Conservation (phyloP, 64 coral and sea anemone species). For the Exaiptasia diaphana region DNA sequence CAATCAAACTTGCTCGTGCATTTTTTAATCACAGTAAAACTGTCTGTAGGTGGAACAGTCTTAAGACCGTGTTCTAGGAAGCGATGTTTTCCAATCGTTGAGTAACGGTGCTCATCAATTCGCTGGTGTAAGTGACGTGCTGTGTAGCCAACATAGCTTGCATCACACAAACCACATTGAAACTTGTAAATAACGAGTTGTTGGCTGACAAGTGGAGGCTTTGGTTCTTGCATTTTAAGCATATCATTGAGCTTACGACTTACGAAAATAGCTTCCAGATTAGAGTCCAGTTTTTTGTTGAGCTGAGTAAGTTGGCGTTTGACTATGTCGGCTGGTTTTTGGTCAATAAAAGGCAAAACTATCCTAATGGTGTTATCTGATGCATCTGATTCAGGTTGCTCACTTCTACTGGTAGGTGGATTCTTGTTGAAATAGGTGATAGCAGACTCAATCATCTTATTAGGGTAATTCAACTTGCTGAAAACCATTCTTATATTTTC, state of each 20-base stretch:
- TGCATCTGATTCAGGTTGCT: too few species aligned
- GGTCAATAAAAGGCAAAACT: not conserved
- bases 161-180: too few species aligned
- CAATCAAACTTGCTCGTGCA: too few species aligned
- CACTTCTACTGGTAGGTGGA: not conserved
- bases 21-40: too few species aligned
- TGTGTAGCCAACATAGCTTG: slow-evolving; percentile 25
- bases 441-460: not conserved
- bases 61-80: not conserved
- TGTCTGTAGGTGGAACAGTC: not conserved
- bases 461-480: not conserved
- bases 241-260: not conserved
- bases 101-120: slow-evolving; percentile 4
- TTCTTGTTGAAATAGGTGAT: not conserved
- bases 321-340: not conserved
- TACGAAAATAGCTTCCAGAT: too few species aligned
- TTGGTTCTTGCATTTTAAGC: too few species aligned
- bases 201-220: too few species aligned
- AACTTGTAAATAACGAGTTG: too few species aligned
- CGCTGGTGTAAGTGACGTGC: slow-evolving; percentile 4
- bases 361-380: not conserved
- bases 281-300: too few species aligned
- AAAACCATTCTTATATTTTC: not conserved
- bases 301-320: not conserved
- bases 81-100: not conserved